Conservation (phyloP, 2,888 invertebrate species). For the Cepaea hortensis region DNA sequence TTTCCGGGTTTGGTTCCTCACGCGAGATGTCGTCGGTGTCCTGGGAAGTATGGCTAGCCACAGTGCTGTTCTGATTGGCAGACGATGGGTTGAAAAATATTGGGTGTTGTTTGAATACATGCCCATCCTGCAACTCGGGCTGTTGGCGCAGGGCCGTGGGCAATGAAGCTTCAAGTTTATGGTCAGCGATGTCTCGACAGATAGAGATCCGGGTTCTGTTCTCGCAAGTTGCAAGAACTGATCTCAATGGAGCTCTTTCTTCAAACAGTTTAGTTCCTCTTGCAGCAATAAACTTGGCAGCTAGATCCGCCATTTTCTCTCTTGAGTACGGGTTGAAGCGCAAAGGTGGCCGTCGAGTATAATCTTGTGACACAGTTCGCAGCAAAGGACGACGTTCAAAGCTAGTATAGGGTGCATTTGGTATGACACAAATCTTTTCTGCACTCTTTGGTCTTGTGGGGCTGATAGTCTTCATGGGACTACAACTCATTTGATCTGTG, state of each 20-base stretch:
- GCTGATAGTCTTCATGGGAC: background rate
- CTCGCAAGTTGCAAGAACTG: background rate
- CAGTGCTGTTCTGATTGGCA: background rate
- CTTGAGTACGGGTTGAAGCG: constrained; percentile 41
- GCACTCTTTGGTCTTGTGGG: background rate
- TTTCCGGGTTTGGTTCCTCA: constrained; percentile 33
- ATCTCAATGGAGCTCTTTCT: background rate
- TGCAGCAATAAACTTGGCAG: constrained; percentile 42
- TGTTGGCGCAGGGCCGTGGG: background rate
- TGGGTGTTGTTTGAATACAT: background rate
- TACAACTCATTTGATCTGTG: background rate
- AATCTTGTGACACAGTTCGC: background rate
- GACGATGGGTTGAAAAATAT: background rate
- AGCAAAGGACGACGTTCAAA: background rate
- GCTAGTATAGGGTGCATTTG: too few relatives aligned
- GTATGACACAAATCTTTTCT: background rate
- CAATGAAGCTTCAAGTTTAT: too few relatives aligned
- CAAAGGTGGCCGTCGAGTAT: background rate
- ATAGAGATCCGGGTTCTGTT: background rate
- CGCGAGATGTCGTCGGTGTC: background rate
- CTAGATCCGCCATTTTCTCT: constrained; percentile 37
- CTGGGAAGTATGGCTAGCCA: background rate
- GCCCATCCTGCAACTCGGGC: background rate
- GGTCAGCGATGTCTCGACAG: too few relatives aligned
- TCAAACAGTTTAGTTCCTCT: constrained; percentile 19